Conservation (phyloP, 2,888 invertebrate species). For the Proisotoma minuta region DNA sequence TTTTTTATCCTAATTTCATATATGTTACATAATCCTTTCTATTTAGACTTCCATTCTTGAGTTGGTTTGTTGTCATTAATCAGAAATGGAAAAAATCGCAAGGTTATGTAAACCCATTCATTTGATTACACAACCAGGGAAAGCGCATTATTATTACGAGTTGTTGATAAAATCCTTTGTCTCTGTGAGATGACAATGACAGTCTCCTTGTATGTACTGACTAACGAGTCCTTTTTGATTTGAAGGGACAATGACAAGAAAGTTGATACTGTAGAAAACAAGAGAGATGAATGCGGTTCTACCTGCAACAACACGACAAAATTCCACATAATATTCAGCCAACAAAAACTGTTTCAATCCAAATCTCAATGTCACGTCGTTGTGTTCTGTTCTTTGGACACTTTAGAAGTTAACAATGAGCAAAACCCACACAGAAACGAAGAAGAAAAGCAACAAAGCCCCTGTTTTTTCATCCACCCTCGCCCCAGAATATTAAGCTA, state of each 20-base stretch:
- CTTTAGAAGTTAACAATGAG: conserved; percentile 7
- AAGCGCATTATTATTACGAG: no score
- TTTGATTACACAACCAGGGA: no score
- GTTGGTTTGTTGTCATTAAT: no score
- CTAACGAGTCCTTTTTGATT: no score
- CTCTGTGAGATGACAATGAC: no score
- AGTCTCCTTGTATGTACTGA: no score
- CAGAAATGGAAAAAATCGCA: no score
- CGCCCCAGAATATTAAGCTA: conserved; percentile 1
- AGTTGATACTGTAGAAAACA: conserved; percentile 13
- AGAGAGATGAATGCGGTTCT: neutral
- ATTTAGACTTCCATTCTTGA: neutral
- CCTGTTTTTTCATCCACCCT: conserved; percentile 10
- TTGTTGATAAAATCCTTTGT: no score
- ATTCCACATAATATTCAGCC: no score
- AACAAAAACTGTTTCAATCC: conserved; percentile 3
- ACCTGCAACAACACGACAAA: neutral
- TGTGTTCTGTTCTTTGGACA: neutral
- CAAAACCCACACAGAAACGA: conserved; percentile 16
- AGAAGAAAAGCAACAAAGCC: neutral
- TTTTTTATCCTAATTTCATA: conserved; percentile 2
- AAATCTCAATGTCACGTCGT: conserved; percentile 2
- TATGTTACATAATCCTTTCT: neutral
- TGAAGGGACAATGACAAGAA: neutral
- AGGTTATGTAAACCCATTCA: no score